Evolutionary conservation across 2,797 vertebrate species (phyloP).

Genomic region (Champsocephalus gunnari): DNA sequence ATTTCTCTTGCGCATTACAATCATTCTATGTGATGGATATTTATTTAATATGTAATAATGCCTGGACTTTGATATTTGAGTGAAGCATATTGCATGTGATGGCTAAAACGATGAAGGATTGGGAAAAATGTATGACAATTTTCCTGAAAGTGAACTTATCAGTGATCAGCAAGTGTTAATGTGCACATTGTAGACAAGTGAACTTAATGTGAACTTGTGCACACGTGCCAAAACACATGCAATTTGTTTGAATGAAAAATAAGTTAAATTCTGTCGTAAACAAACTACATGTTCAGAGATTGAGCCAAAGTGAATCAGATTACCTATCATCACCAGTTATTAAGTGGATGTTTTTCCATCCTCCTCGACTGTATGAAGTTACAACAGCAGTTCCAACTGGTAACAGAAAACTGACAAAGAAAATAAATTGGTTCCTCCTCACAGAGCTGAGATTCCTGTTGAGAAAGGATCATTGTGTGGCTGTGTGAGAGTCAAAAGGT

Average conservation of each 20-base stretch:
- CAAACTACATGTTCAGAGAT: background rate
- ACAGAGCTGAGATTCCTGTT: conserved; percentile 43
- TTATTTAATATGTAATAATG: background rate
- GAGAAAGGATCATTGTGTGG: conserved; percentile 67
- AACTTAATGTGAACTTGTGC: no score
- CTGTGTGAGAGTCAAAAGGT: conserved; percentile 62
- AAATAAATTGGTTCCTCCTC: conserved; percentile 40
- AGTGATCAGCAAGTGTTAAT: background rate
- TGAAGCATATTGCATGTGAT: background rate
- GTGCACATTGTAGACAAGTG: no score
- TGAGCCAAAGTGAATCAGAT: no score
- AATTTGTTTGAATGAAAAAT: no score
- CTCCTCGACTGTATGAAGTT: background rate
- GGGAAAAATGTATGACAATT: no score
- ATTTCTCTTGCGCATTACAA: background rate
- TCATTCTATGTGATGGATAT: background rate
- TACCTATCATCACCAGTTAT: no score
- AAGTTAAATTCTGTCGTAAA: no score
- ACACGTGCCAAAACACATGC: no score
- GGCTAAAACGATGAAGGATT: background rate
- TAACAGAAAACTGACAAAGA: conserved; percentile 17
- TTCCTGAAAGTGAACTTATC: background rate
- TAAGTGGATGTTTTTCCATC: background rate
- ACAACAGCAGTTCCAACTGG: conserved; percentile 4
- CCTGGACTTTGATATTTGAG: background rate